phyloP scores from a whole-genome alignment of 2,888 invertebrate species.

The Xanthia icteritia region DNA sequence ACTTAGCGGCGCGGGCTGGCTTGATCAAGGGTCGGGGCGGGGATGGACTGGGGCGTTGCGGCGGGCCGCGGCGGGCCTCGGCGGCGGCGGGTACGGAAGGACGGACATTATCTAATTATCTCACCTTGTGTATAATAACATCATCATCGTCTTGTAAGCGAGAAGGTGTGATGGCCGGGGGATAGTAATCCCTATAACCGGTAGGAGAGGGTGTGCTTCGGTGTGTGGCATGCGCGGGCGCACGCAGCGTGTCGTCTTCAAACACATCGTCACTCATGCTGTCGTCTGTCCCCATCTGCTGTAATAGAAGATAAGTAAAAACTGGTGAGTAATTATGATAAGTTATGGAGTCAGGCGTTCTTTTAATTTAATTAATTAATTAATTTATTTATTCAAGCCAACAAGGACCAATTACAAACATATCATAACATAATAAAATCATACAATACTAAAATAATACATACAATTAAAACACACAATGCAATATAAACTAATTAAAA shows the following conservation, averaged over 20 bases:
- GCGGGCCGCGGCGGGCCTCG: too few relatives aligned
- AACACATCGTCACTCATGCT: slow-evolving; percentile 96
- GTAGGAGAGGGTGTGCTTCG: slow-evolving; percentile 93
- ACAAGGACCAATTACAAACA: too few relatives aligned
- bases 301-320: slow-evolving; percentile 49
- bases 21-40: too few relatives aligned
- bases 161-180: slow-evolving; percentile 93
- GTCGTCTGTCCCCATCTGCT: slow-evolving; percentile 92
- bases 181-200: slow-evolving; percentile 95
- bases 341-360: background rate
- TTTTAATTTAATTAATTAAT: too few relatives aligned
- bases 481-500: too few relatives aligned
- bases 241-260: slow-evolving; percentile 90
- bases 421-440: too few relatives aligned
- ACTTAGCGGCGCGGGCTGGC: too few relatives aligned
- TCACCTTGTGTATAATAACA: slow-evolving; percentile 92
- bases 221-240: slow-evolving; percentile 79
- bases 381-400: too few relatives aligned
- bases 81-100: too few relatives aligned
- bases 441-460: too few relatives aligned
- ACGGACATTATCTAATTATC: background rate
- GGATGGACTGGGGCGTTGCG: too few relatives aligned
- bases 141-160: slow-evolving; percentile 89
- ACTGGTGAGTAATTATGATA: background rate
- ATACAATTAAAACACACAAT: too few relatives aligned